phyloP scores from a whole-genome alignment of 2,888 invertebrate genomes.

The Phortica magna region DNA sequence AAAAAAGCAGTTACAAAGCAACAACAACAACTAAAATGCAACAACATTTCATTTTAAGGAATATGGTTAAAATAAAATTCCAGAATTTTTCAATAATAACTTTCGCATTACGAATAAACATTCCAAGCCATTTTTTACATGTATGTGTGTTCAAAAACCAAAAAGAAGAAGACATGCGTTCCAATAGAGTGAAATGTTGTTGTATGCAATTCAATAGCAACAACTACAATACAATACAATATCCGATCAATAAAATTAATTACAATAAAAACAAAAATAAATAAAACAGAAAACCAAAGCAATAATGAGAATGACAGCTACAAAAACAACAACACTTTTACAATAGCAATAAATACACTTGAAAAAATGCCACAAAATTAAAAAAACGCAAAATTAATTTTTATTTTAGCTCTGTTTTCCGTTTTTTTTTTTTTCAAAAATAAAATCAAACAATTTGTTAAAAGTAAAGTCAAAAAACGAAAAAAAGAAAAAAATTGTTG shows the following conservation, averaged over 20 bases:
- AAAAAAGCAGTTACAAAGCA: slow-evolving; percentile 38
- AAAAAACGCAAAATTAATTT: slow-evolving; percentile 37
- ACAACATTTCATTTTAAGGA: slow-evolving; percentile 21
- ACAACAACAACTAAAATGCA: slow-evolving; percentile 47
- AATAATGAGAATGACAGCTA: slow-evolving; percentile 61
- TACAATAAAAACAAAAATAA: slow-evolving; percentile 51
- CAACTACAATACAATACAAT: slow-evolving; percentile 60
- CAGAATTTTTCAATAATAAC: not conserved
- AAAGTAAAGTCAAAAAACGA: slow-evolving; percentile 39
- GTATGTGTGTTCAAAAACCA: not conserved
- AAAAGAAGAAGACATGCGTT: not conserved
- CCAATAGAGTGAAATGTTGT: slow-evolving; percentile 18
- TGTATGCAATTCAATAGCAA: slow-evolving; percentile 49
- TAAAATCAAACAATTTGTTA: slow-evolving; percentile 31
- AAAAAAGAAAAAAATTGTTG: slow-evolving; percentile 41
- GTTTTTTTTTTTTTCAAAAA: slow-evolving; percentile 21
- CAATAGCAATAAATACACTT: slow-evolving; percentile 33
- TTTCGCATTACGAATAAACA: not conserved
- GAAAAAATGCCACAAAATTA: slow-evolving; percentile 28
- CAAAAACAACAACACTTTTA: slow-evolving; percentile 42
- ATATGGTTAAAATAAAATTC: not conserved
- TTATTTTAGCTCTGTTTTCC: slow-evolving; percentile 26
- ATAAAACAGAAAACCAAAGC: slow-evolving; percentile 51
- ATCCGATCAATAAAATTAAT: slow-evolving; percentile 64
- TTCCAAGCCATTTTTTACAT: too few species aligned